phyloP scores from a whole-genome alignment of 2,888 invertebrate species.

The Tribolium freemani region DNA sequence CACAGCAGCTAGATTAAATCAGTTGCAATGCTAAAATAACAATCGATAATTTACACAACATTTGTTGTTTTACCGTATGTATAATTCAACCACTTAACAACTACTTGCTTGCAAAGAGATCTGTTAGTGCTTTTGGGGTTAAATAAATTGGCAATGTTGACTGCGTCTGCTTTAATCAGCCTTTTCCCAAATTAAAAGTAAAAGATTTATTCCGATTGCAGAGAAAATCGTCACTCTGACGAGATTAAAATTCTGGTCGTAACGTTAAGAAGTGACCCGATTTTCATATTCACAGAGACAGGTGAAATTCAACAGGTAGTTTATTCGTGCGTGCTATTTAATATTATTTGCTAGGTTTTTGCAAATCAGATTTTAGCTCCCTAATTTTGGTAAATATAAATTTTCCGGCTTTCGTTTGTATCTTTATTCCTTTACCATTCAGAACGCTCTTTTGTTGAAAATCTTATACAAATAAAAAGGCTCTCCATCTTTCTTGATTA shows the following conservation, averaged over 20 bases:
- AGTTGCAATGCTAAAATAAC: neutral
- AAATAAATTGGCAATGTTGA: neutral
- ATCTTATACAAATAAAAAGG: constrained; percentile 4
- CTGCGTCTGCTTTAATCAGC: neutral
- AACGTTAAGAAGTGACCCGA: constrained; percentile 13
- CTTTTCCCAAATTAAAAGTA: neutral
- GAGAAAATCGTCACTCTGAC: neutral
- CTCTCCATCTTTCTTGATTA: constrained; percentile 8
- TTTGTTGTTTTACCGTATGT: neutral
- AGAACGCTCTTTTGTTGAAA: constrained; percentile 4
- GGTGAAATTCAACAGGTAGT: constrained; percentile 39
- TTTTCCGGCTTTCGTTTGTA: constrained; percentile 5
- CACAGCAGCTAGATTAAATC: neutral
- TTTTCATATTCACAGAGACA: constrained; percentile 29
- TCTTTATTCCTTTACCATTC: neutral
- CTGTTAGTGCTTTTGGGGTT: neutral
- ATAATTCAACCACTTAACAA: constrained; percentile 3
- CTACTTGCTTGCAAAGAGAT: neutral
- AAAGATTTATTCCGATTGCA: neutral
- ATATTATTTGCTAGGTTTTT: constrained; percentile 27
- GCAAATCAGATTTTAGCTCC: neutral
- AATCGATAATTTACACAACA: constrained; percentile 1
- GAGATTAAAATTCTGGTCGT: constrained; percentile 14
- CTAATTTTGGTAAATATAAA: neutral
- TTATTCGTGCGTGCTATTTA: constrained; percentile 32